phyloP scores from a whole-genome alignment of 2,888 invertebrate species.

The Mythimna pallens region DNA sequence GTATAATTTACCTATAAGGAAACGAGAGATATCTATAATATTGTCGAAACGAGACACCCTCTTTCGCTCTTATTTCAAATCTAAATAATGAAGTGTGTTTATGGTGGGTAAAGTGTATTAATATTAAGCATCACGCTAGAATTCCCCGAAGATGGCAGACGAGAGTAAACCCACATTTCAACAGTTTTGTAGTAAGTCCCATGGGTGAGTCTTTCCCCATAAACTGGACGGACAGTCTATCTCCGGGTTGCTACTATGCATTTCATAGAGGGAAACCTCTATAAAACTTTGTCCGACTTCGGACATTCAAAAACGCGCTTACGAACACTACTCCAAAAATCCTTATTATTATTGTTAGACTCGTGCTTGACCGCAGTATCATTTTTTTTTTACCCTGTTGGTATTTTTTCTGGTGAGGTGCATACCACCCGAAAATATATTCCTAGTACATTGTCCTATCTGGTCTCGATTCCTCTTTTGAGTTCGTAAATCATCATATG shows the following conservation, averaged over 20 bases:
- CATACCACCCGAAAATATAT: too few relatives aligned
- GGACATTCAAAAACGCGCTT: neutral
- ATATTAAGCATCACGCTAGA: neutral
- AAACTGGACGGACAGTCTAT: neutral
- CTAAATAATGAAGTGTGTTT: neutral
- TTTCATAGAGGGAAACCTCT: neutral
- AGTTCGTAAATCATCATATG: too few relatives aligned
- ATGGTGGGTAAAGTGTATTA: neutral
- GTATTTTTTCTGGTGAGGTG: too few relatives aligned
- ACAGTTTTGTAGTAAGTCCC: neutral
- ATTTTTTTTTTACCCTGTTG: too few relatives aligned
- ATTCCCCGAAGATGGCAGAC: neutral
- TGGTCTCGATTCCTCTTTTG: too few relatives aligned
- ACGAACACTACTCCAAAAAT: neutral
- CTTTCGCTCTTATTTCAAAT: slow-evolving; percentile 3
- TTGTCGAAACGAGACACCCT: neutral
- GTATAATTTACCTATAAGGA: neutral
- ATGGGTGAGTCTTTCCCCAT: neutral
- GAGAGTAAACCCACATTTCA: neutral
- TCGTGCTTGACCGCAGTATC: too few relatives aligned
- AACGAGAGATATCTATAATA: neutral
- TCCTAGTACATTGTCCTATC: too few relatives aligned
- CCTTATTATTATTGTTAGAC: too few relatives aligned
- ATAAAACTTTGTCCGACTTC: slow-evolving; percentile 1
- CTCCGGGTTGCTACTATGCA: neutral